Evolutionary conservation across 2,888 invertebrate species (phyloP).

Genomic region (Bombylius major): DNA sequence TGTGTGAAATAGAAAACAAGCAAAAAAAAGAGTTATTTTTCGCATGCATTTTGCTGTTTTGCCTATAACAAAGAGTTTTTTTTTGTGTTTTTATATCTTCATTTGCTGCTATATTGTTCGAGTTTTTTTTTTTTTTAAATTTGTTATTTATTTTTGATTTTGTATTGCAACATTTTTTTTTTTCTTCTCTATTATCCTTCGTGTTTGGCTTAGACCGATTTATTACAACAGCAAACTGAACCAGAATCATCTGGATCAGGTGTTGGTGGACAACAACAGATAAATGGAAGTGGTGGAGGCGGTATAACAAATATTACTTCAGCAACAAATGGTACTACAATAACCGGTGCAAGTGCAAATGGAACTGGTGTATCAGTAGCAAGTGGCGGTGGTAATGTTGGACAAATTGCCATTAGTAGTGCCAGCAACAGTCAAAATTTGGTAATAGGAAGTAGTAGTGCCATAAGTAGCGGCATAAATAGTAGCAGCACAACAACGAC

Average conservation of each 20-base stretch:
- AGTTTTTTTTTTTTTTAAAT: background rate
- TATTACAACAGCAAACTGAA: slow-evolving; percentile 51
- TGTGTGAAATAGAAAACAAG: too few relatives aligned
- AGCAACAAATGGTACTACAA: slow-evolving; percentile 13
- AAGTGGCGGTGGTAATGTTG: slow-evolving; percentile 13
- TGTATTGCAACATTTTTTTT: background rate
- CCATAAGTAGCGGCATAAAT: slow-evolving; percentile 5
- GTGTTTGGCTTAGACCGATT: slow-evolving; percentile 37
- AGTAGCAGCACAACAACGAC: slow-evolving; percentile 12
- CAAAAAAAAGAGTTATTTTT: background rate
- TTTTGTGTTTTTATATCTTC: background rate
- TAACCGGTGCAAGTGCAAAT: background rate
- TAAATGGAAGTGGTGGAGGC: slow-evolving; percentile 20
- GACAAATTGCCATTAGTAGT: slow-evolving; percentile 13
- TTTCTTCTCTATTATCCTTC: slow-evolving; percentile 2
- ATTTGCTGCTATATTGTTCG: background rate
- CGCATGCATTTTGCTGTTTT: background rate
- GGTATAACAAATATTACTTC: slow-evolving; percentile 15
- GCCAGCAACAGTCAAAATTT: slow-evolving; percentile 7
- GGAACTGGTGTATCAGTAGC: background rate
- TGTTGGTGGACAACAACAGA: background rate
- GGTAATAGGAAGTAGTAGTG: slow-evolving; percentile 2
- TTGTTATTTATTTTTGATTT: slow-evolving; percentile 1
- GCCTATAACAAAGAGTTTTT: background rate
- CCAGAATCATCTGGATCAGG: slow-evolving; percentile 33